Evolutionary conservation across 1,140 invertebrate species (phyloP).

Genomic region (Drosophila santomea): DNA sequence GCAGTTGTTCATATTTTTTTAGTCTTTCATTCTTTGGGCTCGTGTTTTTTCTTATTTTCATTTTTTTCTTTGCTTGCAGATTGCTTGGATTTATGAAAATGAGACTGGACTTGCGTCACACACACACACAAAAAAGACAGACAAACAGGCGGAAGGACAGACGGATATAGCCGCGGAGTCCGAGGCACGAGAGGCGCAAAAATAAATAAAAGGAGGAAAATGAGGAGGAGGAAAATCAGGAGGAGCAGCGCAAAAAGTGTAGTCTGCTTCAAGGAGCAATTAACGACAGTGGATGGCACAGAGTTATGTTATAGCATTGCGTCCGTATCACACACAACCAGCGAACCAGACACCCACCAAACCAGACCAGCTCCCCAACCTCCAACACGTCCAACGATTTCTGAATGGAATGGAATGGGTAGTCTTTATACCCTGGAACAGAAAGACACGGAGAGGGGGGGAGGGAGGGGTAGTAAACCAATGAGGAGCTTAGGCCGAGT

Average conservation of each 20-base stretch:
- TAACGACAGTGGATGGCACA: constrained; percentile 76
- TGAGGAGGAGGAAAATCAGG: constrained; percentile 7
- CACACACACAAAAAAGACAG: constrained; percentile 48
- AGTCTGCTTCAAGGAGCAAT: constrained; percentile 80
- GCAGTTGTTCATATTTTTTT: constrained; percentile 75
- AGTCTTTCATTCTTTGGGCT: constrained; percentile 35
- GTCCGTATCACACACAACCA: constrained; percentile 68
- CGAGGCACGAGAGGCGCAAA: constrained; percentile 32
- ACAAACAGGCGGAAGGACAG: constrained; percentile 13
- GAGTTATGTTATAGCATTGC: constrained; percentile 69
- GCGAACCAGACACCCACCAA: constrained; percentile 15
- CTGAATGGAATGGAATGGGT: constrained; percentile 23
- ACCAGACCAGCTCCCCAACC: background rate
- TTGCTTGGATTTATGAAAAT: constrained; percentile 78
- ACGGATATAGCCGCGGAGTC: constrained; percentile 16
- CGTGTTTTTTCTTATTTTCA: background rate
- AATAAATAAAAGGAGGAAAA: constrained; percentile 54
- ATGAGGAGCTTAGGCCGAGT: constrained; percentile 47
- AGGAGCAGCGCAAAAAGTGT: constrained; percentile 57
- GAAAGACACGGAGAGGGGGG: background rate
- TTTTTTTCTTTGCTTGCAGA: constrained; percentile 27
- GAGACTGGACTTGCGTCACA: constrained; percentile 69
- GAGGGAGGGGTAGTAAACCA: constrained; percentile 33
- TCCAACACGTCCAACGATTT: constrained; percentile 8
- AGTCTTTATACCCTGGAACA: constrained; percentile 31